Conservation (phyloP, 2,113 vertebrate species). For the Ornithorhynchus anatinus region DNA sequence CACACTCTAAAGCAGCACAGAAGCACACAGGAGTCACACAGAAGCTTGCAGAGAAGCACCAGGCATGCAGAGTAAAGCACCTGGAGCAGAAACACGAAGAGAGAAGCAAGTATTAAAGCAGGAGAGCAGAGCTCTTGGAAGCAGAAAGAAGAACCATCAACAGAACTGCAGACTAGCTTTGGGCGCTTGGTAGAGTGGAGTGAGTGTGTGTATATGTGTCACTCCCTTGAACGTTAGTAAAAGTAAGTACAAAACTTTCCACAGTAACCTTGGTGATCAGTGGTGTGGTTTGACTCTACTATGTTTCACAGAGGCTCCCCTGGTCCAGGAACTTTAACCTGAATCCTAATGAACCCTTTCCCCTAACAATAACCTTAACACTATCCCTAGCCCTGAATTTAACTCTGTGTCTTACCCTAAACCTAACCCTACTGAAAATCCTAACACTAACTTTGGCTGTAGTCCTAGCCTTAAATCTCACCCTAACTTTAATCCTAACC, state of each 20-base stretch:
- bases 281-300: too few relatives aligned
- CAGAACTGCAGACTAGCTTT: too few relatives aligned
- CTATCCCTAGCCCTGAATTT: constrained; percentile 28
- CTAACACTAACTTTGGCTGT: constrained; percentile 2
- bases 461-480: neutral
- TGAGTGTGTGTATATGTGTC: too few relatives aligned
- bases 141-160: too few relatives aligned
- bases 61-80: neutral
- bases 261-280: neutral
- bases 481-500: constrained; percentile 1
- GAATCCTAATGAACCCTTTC: constrained; percentile 9
- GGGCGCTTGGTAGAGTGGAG: too few relatives aligned
- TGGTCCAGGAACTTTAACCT: constrained; percentile 2
- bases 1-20: neutral
- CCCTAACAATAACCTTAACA: constrained; percentile 19
- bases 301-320: constrained; percentile 4
- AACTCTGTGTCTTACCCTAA: too few relatives aligned
- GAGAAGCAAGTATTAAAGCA: too few relatives aligned
- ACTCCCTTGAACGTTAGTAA: neutral
- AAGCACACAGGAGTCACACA: neutral
- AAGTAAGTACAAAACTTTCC: constrained; percentile 3
- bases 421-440: constrained; percentile 14
- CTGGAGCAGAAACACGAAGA: too few relatives aligned
- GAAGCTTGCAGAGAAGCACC: neutral
- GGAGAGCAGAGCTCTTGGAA: too few relatives aligned